These are phyloP conservation scores for Bufo bufo DNA, from an alignment of 2,113 vertebrate species.

Conservation along the genomic window DNA sequence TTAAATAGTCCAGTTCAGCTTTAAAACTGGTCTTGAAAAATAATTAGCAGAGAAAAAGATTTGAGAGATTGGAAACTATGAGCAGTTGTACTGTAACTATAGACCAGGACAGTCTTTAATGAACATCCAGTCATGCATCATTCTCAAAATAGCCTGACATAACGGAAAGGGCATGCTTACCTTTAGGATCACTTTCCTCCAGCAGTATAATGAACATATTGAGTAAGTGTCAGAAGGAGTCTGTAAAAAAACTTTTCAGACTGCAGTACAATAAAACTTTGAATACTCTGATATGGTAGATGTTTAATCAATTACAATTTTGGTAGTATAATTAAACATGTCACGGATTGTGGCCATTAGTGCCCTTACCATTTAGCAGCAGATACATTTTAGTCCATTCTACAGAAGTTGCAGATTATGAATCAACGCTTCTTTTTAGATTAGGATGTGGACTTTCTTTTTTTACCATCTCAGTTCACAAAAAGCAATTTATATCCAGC, in stretches of 20 bases:
- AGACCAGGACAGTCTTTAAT: conserved; percentile 32
- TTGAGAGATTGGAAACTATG: neutral
- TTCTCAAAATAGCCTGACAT: conserved; percentile 47
- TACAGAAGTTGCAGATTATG: conserved; percentile 31
- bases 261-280: conserved; percentile 42
- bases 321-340: conserved; percentile 49
- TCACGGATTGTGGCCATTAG: conserved; percentile 21
- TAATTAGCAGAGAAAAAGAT: neutral
- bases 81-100: conserved; percentile 18
- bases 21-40: neutral
- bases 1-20: neutral
- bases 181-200: conserved; percentile 44
- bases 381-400: conserved; percentile 3
- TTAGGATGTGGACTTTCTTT: conserved; percentile 12
- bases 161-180: conserved; percentile 44
- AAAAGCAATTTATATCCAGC: conserved; percentile 19
- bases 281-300: conserved; percentile 25
- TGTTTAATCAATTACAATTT: conserved; percentile 51
- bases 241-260: conserved; percentile 34
- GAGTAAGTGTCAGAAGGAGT: conserved; percentile 43
- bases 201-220: conserved; percentile 42
- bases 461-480: neutral
- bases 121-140: conserved; percentile 34
- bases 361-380: conserved; percentile 14
- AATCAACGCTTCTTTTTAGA: conserved; percentile 15